Base-by-base conservation (phyloP, 2,888 invertebrate species). In the Dicranocentrus wangi region DNA sequence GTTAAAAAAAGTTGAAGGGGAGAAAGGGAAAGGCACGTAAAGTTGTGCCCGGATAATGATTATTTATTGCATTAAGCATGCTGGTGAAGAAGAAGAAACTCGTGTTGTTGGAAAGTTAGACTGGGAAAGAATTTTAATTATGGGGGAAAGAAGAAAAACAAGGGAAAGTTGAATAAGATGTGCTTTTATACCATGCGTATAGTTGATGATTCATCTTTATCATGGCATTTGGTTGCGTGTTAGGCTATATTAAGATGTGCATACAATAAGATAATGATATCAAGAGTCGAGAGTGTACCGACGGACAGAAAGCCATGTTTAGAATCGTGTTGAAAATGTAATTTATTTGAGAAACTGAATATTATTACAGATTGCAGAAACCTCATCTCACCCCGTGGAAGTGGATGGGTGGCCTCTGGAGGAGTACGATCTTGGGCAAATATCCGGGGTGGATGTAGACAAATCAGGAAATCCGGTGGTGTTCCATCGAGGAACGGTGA, bases 371-470 rank as follows among this genome's bases (percentile, higher is more conserved):
- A 76, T 72, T 80, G 71, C 68, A 3, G 82, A 73, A 47, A 84
- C 84, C 58, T 32, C 69, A 5, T 71, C 72, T 39, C 86, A 86
- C 63, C 86, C 86, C 1, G 83, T 84, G 23, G 87, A 87, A 75
- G 84, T 84, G 21, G 78, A 82, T 42, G 86, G 86, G 27, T 87
- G 87, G 87, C 83, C 85, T 86, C 85, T 84, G 66, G 87, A 88
- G 43, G 88, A 88, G 32, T 85, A 87, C 81, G 91, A 92, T 86
- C 90, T 96, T 39, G 96, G 97, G 2, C 95, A 97, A 90, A 93
- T 97, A 81, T 93, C 94, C 32, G 95, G 94, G 8, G 93, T 97
- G n/a, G 92, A 95, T 10, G 93, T 95, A 43, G 94, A 95, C 89
- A 92, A 92, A 2, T 90, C 92, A 68, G 93, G 94, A 21, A 93